Conservation (phyloP, 2,888 invertebrate genomes). For the Choreutis nemorana region DNA sequence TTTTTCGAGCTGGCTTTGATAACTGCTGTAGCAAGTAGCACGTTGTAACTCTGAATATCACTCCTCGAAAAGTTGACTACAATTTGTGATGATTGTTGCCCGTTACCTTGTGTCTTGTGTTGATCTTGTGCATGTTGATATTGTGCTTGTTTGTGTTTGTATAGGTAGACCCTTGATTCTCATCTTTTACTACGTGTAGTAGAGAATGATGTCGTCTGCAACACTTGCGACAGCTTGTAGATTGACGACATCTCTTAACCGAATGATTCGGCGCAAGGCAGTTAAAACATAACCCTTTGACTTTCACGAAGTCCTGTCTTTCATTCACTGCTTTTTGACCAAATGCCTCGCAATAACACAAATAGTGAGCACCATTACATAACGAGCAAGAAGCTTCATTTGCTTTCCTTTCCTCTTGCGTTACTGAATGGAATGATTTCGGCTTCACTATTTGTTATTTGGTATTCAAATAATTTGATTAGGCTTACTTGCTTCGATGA, state of each 20-base stretch:
- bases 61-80: background rate
- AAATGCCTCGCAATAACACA: constrained; percentile 11
- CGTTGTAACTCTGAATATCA: background rate
- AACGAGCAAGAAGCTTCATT: constrained; percentile 3
- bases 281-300: constrained; percentile 9
- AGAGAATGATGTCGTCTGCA: constrained; percentile 11
- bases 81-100: background rate
- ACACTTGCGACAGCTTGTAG: constrained; percentile 10
- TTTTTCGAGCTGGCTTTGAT: constrained; percentile 1
- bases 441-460: constrained; percentile 4
- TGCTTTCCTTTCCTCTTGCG: constrained; percentile 1
- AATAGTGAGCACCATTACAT: constrained; percentile 7
- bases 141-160: background rate
- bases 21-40: constrained; percentile 6
- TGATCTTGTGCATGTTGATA: background rate
- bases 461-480: background rate
- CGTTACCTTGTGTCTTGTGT: background rate
- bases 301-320: constrained; percentile 8
- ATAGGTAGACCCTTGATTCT: too few species aligned
- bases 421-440: constrained; percentile 7
- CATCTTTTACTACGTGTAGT: constrained; percentile 9
- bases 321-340: constrained; percentile 1
- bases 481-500: constrained; percentile 5
- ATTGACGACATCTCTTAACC: constrained; percentile 7
- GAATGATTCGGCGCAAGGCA: constrained; percentile 7